Percentiles rank a stretch among this genome's conserved stretches.
phyloP scores from a whole-genome alignment of 2,888 invertebrate genomes.

The Alsophila aescularia region DNA sequence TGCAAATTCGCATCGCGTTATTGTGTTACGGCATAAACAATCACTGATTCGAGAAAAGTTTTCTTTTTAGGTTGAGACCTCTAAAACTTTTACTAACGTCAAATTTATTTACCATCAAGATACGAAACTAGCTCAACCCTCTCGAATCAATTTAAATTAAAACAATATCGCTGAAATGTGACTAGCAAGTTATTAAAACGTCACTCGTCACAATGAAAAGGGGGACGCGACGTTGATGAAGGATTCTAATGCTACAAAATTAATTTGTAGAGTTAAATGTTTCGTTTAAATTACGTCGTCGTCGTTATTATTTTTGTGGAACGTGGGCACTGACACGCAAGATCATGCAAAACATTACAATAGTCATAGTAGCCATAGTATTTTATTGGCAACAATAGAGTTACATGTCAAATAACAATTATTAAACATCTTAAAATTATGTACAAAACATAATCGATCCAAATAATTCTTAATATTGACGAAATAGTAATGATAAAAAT shows the following conservation, averaged over 20 bases:
- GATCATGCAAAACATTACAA: neutral
- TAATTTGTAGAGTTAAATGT: conserved; percentile 47
- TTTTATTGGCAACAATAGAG: no score
- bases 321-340: conserved; percentile 9
- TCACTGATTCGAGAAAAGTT: neutral
- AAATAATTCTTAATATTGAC: no score
- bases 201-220: conserved; percentile 52
- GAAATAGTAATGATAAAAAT: no score
- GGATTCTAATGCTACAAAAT: conserved; percentile 54
- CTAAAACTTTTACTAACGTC: neutral
- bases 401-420: no score
- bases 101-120: conserved; percentile 9
- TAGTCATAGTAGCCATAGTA: no score
- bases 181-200: conserved; percentile 57
- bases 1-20: no score
- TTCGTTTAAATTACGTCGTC: conserved; percentile 36
- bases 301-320: conserved; percentile 37
- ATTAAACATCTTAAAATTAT: no score
- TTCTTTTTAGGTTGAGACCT: neutral
- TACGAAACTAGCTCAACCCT: conserved; percentile 18
- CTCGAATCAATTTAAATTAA: conserved; percentile 44
- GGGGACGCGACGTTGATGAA: conserved; percentile 51
- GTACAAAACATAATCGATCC: no score
- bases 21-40: no score
- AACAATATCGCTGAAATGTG: conserved; percentile 45